Evolutionary conservation across 2,888 invertebrate species (phyloP), one percentile per base, ranked within the genome.

Genomic region (Malacosoma neustria): DNA sequence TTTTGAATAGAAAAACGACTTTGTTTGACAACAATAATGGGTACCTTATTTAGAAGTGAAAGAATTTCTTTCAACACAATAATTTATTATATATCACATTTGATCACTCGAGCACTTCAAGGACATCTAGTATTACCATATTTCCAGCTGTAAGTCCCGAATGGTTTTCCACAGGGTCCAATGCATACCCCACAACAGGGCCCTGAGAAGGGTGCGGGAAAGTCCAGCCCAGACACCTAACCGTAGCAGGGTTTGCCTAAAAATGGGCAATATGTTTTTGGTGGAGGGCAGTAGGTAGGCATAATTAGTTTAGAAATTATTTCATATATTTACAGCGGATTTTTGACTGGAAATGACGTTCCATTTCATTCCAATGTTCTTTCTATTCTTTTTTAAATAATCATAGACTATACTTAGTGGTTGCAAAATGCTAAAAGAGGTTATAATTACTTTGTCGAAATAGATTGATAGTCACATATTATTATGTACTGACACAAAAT

Each of bases 121-220:
- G 51, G 51, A 34, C 62, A 63, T 30, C 56, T 57, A 3, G 46
- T n/a, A 2, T 64, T 51, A 7, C 61, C 49, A 40, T 49, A 72
- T 11, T 74, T 55, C 67, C 69, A 76, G 53, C 79, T 77, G 51
- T 79, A 79, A 11, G 61, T 59, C 1, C 79, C 79, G 42, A 77
- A 79, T 29, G 76, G 74, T 29, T 49, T 56, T 9, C 76, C 75
- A 14, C 66, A 67, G 14, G 65, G 64, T 3, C 65, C 53, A 30
- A 43, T 38, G 46, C 62, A 63, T 29, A 63, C 41, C 1, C 62
- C 58, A 0, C 72, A 67, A 35, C 66, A 66, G 13, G 66, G 64
- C 1, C 66, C 64, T 33, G 54, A 55, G 40, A 68, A 76, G 0
- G 72, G 73, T 1, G 67, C 73, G 0, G 72, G 65, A 42, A 53